These are phyloP conservation scores for Mustela lutreola DNA, from an alignment of 2,113 vertebrate genomes.

Conservation along the genomic window DNA sequence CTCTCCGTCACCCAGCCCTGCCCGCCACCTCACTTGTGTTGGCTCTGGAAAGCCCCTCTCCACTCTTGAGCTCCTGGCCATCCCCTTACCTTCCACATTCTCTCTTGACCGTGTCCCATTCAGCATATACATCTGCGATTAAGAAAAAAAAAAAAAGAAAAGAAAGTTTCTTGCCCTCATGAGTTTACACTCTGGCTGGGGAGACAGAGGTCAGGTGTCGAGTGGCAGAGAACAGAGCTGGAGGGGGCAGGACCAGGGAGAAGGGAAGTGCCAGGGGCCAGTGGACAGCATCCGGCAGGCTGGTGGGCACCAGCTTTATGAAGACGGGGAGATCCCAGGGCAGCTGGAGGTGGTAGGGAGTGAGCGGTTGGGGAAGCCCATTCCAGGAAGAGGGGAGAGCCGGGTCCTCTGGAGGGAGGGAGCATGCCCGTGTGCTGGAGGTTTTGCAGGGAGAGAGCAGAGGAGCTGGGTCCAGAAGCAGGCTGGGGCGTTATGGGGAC, in stretches of 20 bases:
- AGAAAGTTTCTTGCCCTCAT: neutral
- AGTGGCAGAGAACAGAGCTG: neutral
- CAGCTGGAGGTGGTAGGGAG: too few species aligned
- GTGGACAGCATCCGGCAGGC: neutral
- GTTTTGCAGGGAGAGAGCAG: fast-evolving
- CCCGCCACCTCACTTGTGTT: neutral
- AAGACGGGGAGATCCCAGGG: neutral
- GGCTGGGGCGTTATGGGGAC: neutral
- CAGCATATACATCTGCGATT: too few species aligned
- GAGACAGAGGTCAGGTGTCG: fast-evolving
- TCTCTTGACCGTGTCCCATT: neutral
- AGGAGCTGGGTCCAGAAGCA: neutral
- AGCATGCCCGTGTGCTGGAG: fast-evolving
- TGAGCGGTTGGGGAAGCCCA: fast-evolving
- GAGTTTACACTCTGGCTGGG: too few species aligned
- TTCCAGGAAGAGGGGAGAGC: neutral
- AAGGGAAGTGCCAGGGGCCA: fast-evolving
- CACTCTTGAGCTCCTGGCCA: neutral
- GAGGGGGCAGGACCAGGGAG: neutral
- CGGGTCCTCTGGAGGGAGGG: neutral
- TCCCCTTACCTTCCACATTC: neutral
- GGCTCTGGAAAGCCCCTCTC: neutral
- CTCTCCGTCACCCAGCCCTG: neutral
- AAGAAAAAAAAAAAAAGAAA: neutral
- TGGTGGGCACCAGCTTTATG: too few species aligned